A percentile compares a stretch with the other conserved stretches of the same genome.
phyloP scores from a whole-genome alignment of 2,113 vertebrate species.

The Anoplopoma fimbria region DNA sequence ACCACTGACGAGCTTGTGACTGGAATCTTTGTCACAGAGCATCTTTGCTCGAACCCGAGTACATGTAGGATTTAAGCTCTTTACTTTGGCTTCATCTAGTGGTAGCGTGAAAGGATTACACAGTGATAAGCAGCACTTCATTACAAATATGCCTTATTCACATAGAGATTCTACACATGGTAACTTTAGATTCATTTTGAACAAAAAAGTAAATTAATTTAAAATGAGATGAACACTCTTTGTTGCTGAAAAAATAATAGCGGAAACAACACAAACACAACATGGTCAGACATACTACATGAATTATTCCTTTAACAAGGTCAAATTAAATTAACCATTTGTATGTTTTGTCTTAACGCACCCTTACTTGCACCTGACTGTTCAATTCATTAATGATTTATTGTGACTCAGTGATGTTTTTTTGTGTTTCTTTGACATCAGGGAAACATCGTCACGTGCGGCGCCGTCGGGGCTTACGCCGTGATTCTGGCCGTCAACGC shows the following conservation, averaged over 20 bases:
- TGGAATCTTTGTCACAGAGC: neutral
- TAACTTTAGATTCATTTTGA: neutral
- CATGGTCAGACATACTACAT: no score
- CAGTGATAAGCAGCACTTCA: neutral
- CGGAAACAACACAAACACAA: no score
- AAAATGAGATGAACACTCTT: neutral
- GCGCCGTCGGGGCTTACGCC: slow-evolving; percentile 87
- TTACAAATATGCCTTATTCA: neutral
- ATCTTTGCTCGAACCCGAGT: neutral
- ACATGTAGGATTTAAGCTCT: neutral
- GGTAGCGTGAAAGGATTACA: neutral
- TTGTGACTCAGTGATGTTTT: neutral
- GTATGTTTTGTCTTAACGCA: no score
- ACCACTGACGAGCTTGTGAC: no score
- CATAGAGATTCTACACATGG: neutral
- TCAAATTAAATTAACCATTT: no score
- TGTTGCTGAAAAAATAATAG: no score
- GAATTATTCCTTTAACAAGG: no score
- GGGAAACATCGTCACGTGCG: slow-evolving; percentile 93
- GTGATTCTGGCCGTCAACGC: slow-evolving; percentile 88
- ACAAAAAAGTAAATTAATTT: neutral
- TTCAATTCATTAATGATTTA: no score
- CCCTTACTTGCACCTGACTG: no score
- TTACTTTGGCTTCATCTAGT: slow-evolving; percentile 7
- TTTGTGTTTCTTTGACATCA: slow-evolving; percentile 50